A percentile compares a stretch with the other conserved stretches of the same genome.
Evolutionary conservation across 2,797 vertebrate genomes (phyloP).

Genomic region (Melanotaenia boesemani): DNA sequence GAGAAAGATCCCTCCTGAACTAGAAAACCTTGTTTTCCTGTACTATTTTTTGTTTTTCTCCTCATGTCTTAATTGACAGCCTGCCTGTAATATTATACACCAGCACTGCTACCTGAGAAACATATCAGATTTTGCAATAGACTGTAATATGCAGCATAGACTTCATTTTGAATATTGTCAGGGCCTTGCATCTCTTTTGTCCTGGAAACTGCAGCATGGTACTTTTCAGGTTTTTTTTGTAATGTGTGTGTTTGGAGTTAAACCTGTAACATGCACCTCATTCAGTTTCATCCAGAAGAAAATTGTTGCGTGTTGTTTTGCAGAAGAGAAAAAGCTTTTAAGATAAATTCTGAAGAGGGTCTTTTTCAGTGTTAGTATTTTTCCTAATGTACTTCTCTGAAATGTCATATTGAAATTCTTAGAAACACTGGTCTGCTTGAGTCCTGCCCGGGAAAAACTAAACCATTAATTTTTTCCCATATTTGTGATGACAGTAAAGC

Average conservation of each 20-base stretch:
- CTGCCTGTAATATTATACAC: not conserved
- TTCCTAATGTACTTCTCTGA: not conserved
- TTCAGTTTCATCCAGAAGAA: not conserved
- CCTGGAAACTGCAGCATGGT: not conserved
- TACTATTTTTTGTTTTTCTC: not conserved
- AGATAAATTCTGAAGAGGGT: not conserved
- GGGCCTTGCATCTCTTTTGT: not conserved
- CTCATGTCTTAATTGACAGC: not conserved
- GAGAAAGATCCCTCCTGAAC: not conserved
- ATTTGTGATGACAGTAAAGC: not conserved
- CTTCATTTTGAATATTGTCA: not conserved
- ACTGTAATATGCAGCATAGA: not conserved
- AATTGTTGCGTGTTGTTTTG: not conserved
- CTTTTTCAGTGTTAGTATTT: not conserved
- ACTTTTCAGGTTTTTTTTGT: not conserved
- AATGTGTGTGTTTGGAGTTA: not conserved
- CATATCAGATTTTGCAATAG: not conserved
- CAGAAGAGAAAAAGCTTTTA: not conserved
- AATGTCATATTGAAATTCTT: not conserved
- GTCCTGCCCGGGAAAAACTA: not conserved
- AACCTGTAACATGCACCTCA: not conserved
- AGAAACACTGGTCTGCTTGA: not conserved
- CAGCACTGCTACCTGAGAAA: not conserved
- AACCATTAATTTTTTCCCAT: not conserved
- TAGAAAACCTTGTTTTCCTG: conserved; percentile 4